Base-by-base conservation (phyloP, 2,113 vertebrate genomes). In the Coptodon rendalli region DNA sequence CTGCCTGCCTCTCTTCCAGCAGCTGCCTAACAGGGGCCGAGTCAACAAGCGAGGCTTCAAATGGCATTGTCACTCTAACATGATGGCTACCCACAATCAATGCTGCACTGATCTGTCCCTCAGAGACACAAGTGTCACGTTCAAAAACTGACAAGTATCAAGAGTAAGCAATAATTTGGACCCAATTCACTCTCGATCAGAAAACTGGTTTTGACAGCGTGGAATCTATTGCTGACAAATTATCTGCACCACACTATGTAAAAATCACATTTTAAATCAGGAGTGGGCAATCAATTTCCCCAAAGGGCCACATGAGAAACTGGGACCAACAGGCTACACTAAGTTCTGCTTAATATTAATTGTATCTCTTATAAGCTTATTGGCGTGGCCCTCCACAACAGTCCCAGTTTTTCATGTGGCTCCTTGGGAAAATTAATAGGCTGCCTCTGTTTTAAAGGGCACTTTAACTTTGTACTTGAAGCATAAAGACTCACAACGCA, bases 21-120 rank as follows among this genome's bases (percentile, higher is more conserved):
- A 93, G 92, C 93, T 93, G 93, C 83, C 53, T 50, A 85, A 88
- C 91, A 89, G 80, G 84, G 82, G 57, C 66, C 43, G 40, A 87
- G 88, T 90, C 93, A 93, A 93, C 83, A 81, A 86, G 90, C 82
- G 0, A 27, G 68, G 87, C 86, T 89, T 90, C 85, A 85, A 87
- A 87, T 71, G 63, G 83, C 82, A 38, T 24, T 80, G 91, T 90
- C 89, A 81, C 86, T 93, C 82, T 87, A 34, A 66, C 83, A 80
- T 66, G 81, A 81, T 63, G 5, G 71, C 63, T 88, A 45, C 82
- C 83, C 54, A 85, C 76, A 91, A 90, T 91, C 89, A 86, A 92
- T 89, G 80, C 63, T 11, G 19, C 82, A 34, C 71, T 56, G 43
- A 81, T 83, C 40, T 80, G 45, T 24, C 81, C 81, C 78, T 50